Evolutionary conservation across 2,113 vertebrate species (phyloP).

Genomic region (Himantopus leucocephalus): DNA sequence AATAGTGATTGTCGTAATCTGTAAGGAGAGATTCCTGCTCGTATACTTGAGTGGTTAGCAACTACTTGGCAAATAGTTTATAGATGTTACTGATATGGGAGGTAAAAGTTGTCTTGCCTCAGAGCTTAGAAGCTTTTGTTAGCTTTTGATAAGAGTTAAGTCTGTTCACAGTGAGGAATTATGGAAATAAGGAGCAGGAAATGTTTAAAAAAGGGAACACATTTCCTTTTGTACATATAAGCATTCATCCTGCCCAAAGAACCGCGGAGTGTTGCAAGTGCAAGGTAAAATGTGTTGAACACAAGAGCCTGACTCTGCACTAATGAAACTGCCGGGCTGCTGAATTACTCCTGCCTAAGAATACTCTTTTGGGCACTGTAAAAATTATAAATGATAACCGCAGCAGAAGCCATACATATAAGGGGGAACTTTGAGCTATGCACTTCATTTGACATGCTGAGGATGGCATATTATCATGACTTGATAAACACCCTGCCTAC

Average conservation of each 20-base stretch:
- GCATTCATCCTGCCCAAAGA: slow-evolving; percentile 20
- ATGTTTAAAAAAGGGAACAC: neutral
- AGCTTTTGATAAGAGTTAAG: slow-evolving; percentile 32
- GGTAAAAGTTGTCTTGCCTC: neutral
- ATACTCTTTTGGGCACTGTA: slow-evolving; percentile 42
- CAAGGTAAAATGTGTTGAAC: slow-evolving; percentile 40
- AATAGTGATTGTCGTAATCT: neutral
- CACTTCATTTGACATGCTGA: slow-evolving; percentile 21
- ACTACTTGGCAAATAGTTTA: slow-evolving; percentile 7
- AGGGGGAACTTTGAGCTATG: neutral
- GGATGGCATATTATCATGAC: neutral
- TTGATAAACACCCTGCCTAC: neutral
- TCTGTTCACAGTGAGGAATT: neutral
- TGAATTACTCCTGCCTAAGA: slow-evolving; percentile 40
- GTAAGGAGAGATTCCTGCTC: neutral
- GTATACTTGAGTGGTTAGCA: neutral
- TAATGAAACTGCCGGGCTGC: slow-evolving; percentile 48
- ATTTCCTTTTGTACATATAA: neutral
- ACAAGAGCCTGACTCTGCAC: slow-evolving; percentile 56
- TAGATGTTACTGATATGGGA: neutral
- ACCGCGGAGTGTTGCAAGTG: slow-evolving; percentile 1
- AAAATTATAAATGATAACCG: slow-evolving; percentile 56
- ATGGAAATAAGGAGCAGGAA: neutral
- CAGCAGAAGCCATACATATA: neutral
- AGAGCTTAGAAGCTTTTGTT: neutral